Evolutionary conservation across 92 coral and sea anemone species (phyloP), one percentile per base, ranked within the genome.

Genomic region (Porites cylindrica): DNA sequence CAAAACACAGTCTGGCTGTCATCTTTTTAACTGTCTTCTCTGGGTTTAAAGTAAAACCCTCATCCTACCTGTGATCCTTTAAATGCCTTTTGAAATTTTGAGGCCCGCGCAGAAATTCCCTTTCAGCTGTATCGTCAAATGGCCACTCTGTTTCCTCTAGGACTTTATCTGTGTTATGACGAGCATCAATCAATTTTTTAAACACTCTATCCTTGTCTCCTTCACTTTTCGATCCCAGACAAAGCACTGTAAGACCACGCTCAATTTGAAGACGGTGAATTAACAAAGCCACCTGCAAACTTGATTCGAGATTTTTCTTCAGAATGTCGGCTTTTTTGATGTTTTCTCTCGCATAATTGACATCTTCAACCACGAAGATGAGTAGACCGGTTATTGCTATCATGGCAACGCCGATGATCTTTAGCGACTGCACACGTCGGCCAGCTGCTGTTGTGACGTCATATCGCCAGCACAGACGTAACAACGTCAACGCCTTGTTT

Each of bases 251-350:
- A 10, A 88, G 56, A 6, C 94, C 96, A 20, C 96, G 90, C 71
- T 93, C 94, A 0, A 85, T 87, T 81, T 93, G 96, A 43, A 93
- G 65, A 7, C 63, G 70, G 81, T 92, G 95, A 13, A 92, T 90
- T 74, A 92, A 51, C n/a, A 32, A 56, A n/a, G 95, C 95, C 19
- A 86, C 91, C n/a, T 77, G 67, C 12, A 90, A 68, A 29, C 87
- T 89, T 17, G 68, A 53, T 2, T 83, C 72, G 0, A 92, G 80
- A 1, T 82, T 85, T 2, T 52, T 65, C 56, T 92, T 77, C 65
- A 89, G 54, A 10, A 20, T 50, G 23, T 63, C 70, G 51, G 84
- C 88, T 17, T 21, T 62, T 1, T 29, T 12, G 75, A 84, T 91
- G 14, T 61, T 72, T 16, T 60, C 52, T 1, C 78, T 64, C 12